phyloP scores from a whole-genome alignment of 2,113 vertebrate species.

The Myrmecobius fasciatus region DNA sequence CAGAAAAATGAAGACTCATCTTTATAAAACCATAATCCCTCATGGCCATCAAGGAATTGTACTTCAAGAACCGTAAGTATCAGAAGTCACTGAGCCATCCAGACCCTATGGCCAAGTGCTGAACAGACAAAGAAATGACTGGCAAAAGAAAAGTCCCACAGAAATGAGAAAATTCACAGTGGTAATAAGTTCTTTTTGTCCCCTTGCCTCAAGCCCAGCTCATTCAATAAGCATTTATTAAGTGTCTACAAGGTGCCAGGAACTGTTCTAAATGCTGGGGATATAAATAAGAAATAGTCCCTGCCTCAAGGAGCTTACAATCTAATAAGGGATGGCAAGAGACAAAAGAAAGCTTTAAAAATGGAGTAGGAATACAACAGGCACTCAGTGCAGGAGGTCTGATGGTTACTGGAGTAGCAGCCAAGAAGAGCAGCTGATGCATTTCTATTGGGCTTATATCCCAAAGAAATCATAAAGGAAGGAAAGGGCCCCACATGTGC shows the following conservation, averaged over 20 bases:
- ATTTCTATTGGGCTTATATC: too few species aligned
- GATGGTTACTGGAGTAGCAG: too few species aligned
- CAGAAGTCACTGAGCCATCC: background rate
- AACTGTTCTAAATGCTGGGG: background rate
- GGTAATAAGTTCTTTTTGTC: background rate
- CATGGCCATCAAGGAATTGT: too few species aligned
- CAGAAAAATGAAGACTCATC: background rate
- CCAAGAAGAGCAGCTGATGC: too few species aligned
- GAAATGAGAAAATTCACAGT: background rate
- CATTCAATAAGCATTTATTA: background rate
- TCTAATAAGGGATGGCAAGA: background rate
- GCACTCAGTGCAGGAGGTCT: too few species aligned
- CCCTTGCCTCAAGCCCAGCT: background rate
- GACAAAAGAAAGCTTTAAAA: background rate
- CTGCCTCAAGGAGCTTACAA: background rate
- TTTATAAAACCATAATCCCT: background rate
- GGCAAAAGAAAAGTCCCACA: background rate
- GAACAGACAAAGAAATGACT: too few species aligned
- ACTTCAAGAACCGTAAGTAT: too few species aligned
- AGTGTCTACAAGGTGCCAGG: background rate
- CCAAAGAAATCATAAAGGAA: too few species aligned
- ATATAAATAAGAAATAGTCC: background rate
- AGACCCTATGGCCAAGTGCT: background rate
- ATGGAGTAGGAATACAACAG: too few species aligned
- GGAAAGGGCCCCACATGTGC: too few species aligned